Evolutionary conservation across 2,113 vertebrate species (phyloP).

Genomic region (Dromas ardeola): DNA sequence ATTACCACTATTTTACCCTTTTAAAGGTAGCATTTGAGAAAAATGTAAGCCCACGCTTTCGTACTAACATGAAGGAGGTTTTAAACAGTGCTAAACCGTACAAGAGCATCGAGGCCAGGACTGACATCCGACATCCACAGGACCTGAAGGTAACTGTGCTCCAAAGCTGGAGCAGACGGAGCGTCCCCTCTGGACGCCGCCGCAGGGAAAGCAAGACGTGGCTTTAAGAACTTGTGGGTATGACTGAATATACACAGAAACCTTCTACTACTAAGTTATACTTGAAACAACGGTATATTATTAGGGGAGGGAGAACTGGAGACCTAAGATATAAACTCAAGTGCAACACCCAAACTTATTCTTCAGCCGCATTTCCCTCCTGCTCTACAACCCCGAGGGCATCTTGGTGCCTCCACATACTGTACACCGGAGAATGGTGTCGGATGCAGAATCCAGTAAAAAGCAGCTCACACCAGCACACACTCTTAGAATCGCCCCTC

Average conservation of each 20-base stretch:
- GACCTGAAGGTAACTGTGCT: background rate
- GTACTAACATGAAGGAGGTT: background rate
- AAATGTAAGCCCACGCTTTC: background rate
- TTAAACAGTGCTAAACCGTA: background rate
- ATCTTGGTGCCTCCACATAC: background rate
- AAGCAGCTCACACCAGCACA: background rate
- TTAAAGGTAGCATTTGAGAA: background rate
- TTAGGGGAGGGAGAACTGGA: background rate
- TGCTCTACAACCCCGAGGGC: too few species aligned
- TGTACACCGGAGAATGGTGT: background rate
- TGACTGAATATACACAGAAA: background rate
- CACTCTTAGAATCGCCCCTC: background rate
- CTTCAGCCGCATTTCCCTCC: background rate
- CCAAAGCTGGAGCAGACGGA: background rate
- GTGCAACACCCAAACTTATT: background rate
- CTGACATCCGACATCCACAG: background rate
- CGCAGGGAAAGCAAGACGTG: background rate
- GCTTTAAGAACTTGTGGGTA: background rate
- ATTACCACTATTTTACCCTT: background rate
- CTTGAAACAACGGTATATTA: too few species aligned
- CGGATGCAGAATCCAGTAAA: background rate
- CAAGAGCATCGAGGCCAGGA: background rate
- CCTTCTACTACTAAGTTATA: background rate
- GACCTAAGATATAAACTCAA: background rate
- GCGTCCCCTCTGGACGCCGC: background rate